Conservation (phyloP, 2,113 vertebrate genomes). For the Stictonetta naevosa region DNA sequence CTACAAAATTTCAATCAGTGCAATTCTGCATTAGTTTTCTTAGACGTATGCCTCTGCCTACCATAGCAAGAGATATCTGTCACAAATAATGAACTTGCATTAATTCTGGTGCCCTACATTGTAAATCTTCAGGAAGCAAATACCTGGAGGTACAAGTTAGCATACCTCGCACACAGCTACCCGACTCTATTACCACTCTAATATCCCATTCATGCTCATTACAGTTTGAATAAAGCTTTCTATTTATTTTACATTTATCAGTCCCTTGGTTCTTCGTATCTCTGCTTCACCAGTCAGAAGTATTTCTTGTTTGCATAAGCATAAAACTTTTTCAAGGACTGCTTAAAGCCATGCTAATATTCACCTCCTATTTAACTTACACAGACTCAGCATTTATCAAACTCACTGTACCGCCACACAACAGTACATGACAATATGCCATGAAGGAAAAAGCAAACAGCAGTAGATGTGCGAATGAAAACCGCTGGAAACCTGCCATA, state of each 20-base stretch:
- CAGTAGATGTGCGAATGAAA: background rate
- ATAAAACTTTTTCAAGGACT: background rate
- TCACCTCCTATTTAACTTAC: background rate
- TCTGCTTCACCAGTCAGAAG: background rate
- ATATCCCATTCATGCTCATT: background rate
- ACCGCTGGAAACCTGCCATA: background rate
- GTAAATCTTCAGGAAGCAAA: background rate
- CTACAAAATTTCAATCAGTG: constrained; percentile 70
- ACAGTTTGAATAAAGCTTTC: background rate
- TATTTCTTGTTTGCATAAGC: background rate
- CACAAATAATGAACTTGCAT: background rate
- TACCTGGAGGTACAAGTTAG: background rate
- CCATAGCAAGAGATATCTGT: background rate
- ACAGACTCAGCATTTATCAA: background rate
- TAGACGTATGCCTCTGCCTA: background rate
- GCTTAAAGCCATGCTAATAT: background rate
- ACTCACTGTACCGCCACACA: background rate
- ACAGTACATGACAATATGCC: background rate
- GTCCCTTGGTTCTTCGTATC: background rate
- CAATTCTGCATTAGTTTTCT: background rate
- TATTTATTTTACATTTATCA: background rate
- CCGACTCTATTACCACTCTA: background rate
- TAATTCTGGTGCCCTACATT: background rate
- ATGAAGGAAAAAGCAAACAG: background rate
- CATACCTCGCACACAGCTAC: background rate